Evolutionary conservation across 2,888 invertebrate genomes (phyloP), one percentile per base, ranked within the genome.

Genomic region (Oxytorus armatus): DNA sequence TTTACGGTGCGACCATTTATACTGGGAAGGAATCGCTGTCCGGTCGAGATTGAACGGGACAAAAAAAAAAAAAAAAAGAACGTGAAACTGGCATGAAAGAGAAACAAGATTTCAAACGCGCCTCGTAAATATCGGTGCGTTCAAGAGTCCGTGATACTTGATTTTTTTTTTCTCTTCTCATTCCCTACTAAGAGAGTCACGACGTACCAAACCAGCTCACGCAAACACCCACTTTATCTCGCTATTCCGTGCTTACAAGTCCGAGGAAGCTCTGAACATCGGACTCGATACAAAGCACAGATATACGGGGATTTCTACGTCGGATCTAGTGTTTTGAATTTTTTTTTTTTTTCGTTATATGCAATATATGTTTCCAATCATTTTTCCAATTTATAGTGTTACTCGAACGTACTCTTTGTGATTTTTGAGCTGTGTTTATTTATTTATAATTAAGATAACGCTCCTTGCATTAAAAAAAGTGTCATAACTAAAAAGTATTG

Each of bases 1-100:
- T 82, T 84, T 82, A 82, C 82, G 77, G 81, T 73, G 69, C 53
- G n/a, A n/a, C 59, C 79, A 79, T 79, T 73, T 65, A 55, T 44
- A 61, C 42, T 16, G 29, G 57, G 44, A 49, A 73, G 59, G 29
- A 61, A 61, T 53, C 44, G 44, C 59, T 33, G 21, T 14, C 23
- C 8, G 23, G 53, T 21, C 49, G 66, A 16, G 53, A 68, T 18
- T 69, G 51, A 57, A 55, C 53, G 14, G 39, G 29, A 55, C n/a
- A 21, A 21, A 16, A 18, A 72, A 66, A 51, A 21, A 61, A 53
- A 33, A 18, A 69, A 68, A 51, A 68, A 66, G 65, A 77, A 65
- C 25, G 51, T 42, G 33, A 42, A 68, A 49, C 59, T n/a, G 33
- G 57, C 79, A 66, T 39, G 61, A 59, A 49, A 75, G 68, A 73